Evolutionary conservation across 2,888 invertebrate genomes (phyloP).

Genomic region (Drosophila conformis): DNA sequence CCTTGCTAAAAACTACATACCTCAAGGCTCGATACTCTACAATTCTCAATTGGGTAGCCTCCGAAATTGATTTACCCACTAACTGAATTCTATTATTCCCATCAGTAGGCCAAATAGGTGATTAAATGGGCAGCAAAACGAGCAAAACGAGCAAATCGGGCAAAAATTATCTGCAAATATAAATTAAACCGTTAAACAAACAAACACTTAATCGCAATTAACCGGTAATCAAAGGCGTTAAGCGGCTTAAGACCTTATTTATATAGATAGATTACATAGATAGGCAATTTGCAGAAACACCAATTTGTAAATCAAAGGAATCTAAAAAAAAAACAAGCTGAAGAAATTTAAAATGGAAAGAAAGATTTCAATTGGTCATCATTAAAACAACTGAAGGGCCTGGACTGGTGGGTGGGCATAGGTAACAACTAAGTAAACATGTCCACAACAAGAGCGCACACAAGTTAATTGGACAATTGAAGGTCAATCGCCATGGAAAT

Average conservation of each 20-base stretch:
- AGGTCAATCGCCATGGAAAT: not conserved
- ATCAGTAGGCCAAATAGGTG: constrained; percentile 5
- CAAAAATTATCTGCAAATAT: constrained; percentile 20
- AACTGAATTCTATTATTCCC: constrained; percentile 13
- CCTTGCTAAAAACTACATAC: not conserved
- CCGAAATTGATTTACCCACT: constrained; percentile 30
- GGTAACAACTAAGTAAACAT: not conserved
- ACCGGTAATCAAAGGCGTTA: constrained; percentile 42
- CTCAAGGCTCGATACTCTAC: not conserved
- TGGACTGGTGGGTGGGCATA: not conserved
- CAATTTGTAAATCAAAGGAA: not conserved
- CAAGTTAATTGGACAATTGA: not conserved
- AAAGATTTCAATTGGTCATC: not conserved
- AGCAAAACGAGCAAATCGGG: constrained; percentile 3
- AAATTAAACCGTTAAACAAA: constrained; percentile 14
- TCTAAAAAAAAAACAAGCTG: not conserved
- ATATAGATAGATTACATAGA: not conserved
- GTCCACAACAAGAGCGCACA: not conserved
- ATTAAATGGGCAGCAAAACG: constrained; percentile 15
- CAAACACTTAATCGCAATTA: constrained; percentile 40
- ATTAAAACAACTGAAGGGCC: not conserved
- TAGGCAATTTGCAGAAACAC: not conserved
- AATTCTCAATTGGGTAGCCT: constrained; percentile 2
- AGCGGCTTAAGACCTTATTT: constrained; percentile 25
- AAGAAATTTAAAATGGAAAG: not conserved